Evolutionary conservation across 2,113 vertebrate species (phyloP), one percentile per base, ranked within the genome.

Genomic region (Pollimyrus isidori): DNA sequence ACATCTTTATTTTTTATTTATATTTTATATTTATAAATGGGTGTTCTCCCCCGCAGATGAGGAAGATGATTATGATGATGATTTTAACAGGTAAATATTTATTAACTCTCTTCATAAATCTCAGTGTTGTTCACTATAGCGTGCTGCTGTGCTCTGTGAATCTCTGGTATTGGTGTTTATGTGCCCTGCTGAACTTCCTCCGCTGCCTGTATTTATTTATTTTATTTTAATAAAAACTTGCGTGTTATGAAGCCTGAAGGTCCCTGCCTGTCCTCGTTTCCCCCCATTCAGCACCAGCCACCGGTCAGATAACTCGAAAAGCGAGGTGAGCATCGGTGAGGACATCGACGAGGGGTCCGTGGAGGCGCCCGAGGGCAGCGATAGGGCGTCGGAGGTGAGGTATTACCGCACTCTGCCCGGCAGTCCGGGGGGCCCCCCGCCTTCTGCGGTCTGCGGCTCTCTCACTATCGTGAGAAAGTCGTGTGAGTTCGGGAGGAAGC

Each of bases 261-360:
- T 46, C 45, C 0, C 45, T 5, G 23, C 0, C 35, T 76, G n/a
- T 11, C 83, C 45, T 87, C 46, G 23, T 1, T 85, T 69, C 90
- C 85, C 42, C 35, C 39, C 13, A 10, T 88, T 91, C 45, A 96
- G 95, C 89, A 93, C 91, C 62, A 98, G 97, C 88, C 97, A 98
- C 89, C 96, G 96, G 17, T 98, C 98, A 9, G 97, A 98, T 82
- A 96, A 96, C 53, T 95, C 94, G 0, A 94, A 90, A 94, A 97
- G 97, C 5, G 97, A 98, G 92, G 90, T 97, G 48, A 99, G 98
- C 86, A 96, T 98, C 50, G 97, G 97, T 0, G 98, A 99, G 92
- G 97, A 99, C 93, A 97, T 99, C 30, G 97, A 99, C 39, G 97
- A 98, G 49, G 93, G 97, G 21, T 99, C 97, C 65, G 94, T 97